phyloP scores from a whole-genome alignment of 2,797 vertebrate genomes.

The Manis crassicaudata region DNA sequence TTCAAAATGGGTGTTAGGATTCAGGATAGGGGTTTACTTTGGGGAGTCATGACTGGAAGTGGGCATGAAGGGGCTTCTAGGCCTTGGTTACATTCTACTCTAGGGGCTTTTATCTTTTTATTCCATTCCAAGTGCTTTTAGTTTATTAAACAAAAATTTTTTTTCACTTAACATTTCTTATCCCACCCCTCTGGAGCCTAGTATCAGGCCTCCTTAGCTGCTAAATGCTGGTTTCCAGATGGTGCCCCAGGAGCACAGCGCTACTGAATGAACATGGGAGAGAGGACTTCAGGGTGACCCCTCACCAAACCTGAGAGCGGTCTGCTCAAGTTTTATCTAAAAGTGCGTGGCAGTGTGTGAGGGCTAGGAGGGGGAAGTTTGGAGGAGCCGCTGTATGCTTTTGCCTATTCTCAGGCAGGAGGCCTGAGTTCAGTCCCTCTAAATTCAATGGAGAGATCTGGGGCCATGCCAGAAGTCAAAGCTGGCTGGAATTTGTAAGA shows the following conservation, averaged over 20 bases:
- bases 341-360: accelerated
- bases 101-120: neutral
- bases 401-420: neutral
- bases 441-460: neutral
- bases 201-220: neutral
- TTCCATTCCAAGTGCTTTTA: neutral
- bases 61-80: too few relatives aligned
- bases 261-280: neutral
- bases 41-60: neutral
- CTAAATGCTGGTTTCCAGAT: neutral
- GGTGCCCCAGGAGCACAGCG: neutral
- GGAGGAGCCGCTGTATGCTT: neutral
- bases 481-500: neutral
- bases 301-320: neutral
- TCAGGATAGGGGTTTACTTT: neutral
- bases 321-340: neutral
- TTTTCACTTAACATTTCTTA: too few relatives aligned
- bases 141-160: neutral
- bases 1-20: neutral
- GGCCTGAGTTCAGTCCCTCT: neutral
- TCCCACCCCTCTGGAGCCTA: neutral
- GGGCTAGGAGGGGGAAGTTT: neutral
- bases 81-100: neutral
- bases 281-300: neutral
- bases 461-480: neutral